phyloP scores from a whole-genome alignment of 2,888 invertebrate species.

The Papilio gigon region DNA sequence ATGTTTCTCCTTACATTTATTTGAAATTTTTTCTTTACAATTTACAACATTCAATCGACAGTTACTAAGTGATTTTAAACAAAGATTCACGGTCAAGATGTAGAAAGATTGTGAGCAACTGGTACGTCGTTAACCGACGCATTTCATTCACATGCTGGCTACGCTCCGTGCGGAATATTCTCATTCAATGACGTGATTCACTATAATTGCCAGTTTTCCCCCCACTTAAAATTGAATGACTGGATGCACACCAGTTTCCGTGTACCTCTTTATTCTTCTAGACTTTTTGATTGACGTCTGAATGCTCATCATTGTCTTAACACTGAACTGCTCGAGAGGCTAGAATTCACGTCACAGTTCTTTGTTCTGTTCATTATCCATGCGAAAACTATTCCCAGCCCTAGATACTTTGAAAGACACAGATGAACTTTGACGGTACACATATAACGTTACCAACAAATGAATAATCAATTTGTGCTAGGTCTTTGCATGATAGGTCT shows the following conservation, averaged over 20 bases:
- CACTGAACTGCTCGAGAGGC: conserved; percentile 46
- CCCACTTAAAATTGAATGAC: conserved; percentile 61
- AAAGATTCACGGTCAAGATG: conserved; percentile 11
- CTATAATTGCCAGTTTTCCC: conserved; percentile 68
- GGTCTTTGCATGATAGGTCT: conserved; percentile 49
- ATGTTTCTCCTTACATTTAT: neutral
- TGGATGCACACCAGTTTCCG: conserved; percentile 58
- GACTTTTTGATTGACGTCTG: conserved; percentile 60
- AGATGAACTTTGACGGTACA: neutral
- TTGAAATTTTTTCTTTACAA: neutral
- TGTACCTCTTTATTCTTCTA: conserved; percentile 57
- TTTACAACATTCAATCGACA: neutral
- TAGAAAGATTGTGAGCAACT: neutral
- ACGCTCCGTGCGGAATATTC: conserved; percentile 51
- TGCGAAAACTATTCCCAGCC: conserved; percentile 1
- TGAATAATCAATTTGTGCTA: conserved; percentile 22
- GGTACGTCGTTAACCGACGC: conserved; percentile 27
- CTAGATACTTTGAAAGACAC: conserved; percentile 2
- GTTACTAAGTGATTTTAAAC: neutral
- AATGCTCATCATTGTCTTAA: conserved; percentile 58
- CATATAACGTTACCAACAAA: neutral
- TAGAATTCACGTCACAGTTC: conserved; percentile 50
- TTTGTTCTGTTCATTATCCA: conserved; percentile 48
- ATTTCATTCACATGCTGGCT: conserved; percentile 35
- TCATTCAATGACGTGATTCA: conserved; percentile 63